A percentile compares a stretch with the other conserved stretches of the same genome.
phyloP scores from a whole-genome alignment of 1,140 invertebrate species.

The Drosophila kohkoa region DNA sequence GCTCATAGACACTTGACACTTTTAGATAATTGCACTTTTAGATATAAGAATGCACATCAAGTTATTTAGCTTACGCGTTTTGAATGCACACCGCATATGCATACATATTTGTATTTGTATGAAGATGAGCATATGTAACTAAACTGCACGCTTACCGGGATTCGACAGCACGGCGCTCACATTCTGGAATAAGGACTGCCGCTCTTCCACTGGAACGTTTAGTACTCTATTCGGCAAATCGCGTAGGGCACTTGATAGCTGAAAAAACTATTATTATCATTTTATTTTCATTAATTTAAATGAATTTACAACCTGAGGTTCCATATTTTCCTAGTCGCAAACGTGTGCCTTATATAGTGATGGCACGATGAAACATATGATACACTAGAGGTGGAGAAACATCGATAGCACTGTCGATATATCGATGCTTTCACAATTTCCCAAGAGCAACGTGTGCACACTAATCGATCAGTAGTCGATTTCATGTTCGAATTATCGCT shows the following conservation, averaged over 20 bases:
- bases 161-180: constrained; percentile 90
- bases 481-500: no score
- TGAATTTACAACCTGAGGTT: constrained; percentile 35
- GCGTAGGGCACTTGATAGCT: constrained; percentile 89
- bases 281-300: not conserved
- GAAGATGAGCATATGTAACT: not conserved
- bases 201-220: constrained; percentile 90
- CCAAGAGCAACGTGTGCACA: no score
- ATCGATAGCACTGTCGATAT: no score
- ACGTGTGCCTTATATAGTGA: constrained; percentile 30
- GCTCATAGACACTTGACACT: not conserved
- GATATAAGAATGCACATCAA: not conserved
- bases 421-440: no score
- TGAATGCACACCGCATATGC: not conserved
- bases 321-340: constrained; percentile 52
- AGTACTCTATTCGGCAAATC: constrained; percentile 92
- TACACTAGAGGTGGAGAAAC: no score
- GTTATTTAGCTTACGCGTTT: not conserved
- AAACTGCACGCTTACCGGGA: constrained; percentile 87
- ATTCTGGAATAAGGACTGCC: constrained; percentile 89
- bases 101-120: constrained; percentile 1
- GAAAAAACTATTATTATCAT: not conserved
- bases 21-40: constrained; percentile 2
- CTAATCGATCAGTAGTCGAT: no score
- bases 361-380: no score